A percentile compares a stretch with the other conserved stretches of the same genome.
Conservation (phyloP, 2,797 vertebrate species). For the Siniperca scherzeri region DNA sequence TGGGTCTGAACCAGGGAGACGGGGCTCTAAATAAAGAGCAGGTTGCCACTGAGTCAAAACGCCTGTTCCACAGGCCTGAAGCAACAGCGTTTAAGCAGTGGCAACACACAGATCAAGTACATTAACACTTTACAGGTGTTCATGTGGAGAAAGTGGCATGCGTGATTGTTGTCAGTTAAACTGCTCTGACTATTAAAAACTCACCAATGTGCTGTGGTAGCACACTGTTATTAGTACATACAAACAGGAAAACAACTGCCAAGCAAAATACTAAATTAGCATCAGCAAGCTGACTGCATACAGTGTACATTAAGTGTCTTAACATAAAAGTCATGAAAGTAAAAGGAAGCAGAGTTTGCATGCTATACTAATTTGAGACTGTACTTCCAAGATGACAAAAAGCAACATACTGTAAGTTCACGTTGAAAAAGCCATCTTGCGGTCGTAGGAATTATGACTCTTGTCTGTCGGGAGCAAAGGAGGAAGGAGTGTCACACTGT, state of each 20-base stretch:
- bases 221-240: conserved; percentile 15
- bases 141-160: conserved; percentile 23
- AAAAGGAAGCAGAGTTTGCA: not conserved
- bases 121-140: conserved; percentile 54
- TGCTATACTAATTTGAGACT: not conserved
- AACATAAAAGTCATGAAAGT: not conserved
- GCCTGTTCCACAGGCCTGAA: conserved; percentile 39
- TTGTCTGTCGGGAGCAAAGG: not conserved
- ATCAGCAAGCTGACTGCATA: not conserved
- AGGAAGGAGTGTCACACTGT: not conserved
- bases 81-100: conserved; percentile 48
- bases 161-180: conserved; percentile 57
- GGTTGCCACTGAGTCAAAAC: conserved; percentile 52
- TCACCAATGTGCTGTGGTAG: conserved; percentile 30
- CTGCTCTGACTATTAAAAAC: conserved; percentile 63
- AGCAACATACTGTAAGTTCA: no score
- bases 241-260: conserved; percentile 34
- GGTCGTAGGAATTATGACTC: not conserved
- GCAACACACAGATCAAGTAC: conserved; percentile 45
- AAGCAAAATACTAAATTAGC: conserved; percentile 11
- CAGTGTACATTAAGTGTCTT: conserved; percentile 6
- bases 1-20: conserved; percentile 74
- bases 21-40: conserved; percentile 80
- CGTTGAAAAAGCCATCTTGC: not conserved
- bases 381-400: not conserved